A percentile compares a stretch with the other conserved stretches of the same genome.
Evolutionary conservation across 2,888 invertebrate genomes (phyloP).

Genomic region (Perizoma flavofasciatum): DNA sequence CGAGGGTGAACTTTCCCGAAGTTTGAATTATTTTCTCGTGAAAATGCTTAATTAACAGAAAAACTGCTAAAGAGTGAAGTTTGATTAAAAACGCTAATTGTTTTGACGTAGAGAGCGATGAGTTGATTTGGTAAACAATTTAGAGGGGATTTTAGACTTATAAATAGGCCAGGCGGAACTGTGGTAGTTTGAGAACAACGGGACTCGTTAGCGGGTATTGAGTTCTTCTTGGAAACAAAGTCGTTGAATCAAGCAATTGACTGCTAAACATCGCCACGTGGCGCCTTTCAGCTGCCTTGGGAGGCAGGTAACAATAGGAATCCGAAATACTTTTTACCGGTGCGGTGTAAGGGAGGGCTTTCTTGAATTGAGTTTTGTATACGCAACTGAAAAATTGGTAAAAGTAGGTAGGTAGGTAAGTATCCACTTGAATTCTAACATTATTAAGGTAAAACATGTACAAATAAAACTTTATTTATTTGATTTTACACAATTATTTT

Average conservation of each 20-base stretch:
- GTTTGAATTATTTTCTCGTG: slow-evolving; percentile 39
- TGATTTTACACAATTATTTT: too few relatives aligned
- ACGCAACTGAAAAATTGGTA: too few relatives aligned
- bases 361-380: too few relatives aligned
- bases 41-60: slow-evolving; percentile 45
- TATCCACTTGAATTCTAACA: too few relatives aligned
- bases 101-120: slow-evolving; percentile 52
- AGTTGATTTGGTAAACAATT: slow-evolving; percentile 61
- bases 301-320: slow-evolving; percentile 6
- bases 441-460: too few relatives aligned
- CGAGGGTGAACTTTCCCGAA: slow-evolving; percentile 27
- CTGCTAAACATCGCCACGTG: slow-evolving; percentile 42
- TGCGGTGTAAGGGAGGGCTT: background rate
- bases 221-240: slow-evolving; percentile 62
- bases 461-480: too few relatives aligned
- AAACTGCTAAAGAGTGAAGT: slow-evolving; percentile 48
- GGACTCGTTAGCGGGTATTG: slow-evolving; percentile 59
- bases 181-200: slow-evolving; percentile 42
- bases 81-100: slow-evolving; percentile 59
- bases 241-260: slow-evolving; percentile 55
- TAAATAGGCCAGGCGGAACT: slow-evolving; percentile 36
- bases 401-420: too few relatives aligned
- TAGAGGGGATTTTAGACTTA: slow-evolving; percentile 44
- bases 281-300: slow-evolving; percentile 9
- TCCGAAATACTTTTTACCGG: slow-evolving; percentile 1